Evolutionary conservation across 2,797 vertebrate genomes (phyloP).

Genomic region (Gobio occitaniae): DNA sequence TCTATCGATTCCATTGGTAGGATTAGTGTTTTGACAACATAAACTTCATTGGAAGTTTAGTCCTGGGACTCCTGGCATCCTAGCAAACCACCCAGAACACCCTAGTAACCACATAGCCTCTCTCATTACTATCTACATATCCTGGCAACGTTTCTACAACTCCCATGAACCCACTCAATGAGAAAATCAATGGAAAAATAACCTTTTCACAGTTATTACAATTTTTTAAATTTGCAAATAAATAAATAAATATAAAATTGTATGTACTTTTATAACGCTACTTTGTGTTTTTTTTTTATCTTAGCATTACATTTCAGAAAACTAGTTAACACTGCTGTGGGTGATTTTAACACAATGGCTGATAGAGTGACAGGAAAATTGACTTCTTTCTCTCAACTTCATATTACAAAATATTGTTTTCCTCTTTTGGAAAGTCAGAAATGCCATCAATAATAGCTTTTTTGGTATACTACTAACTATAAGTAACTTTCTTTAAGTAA

Average conservation of each 20-base stretch:
- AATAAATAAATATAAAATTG: not conserved
- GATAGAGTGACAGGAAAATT: too few species aligned
- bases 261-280: too few species aligned
- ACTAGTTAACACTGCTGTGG: too few species aligned
- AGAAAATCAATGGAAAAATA: not conserved
- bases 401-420: too few species aligned
- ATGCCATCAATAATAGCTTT: too few species aligned
- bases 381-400: too few species aligned
- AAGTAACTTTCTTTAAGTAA: too few species aligned
- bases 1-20: not conserved
- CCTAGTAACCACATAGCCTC: not conserved
- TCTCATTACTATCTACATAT: not conserved
- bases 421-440: too few species aligned
- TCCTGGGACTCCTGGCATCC: not conserved
- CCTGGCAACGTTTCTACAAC: not conserved
- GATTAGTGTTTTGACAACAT: constrained; percentile 15
- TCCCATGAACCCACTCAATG: not conserved
- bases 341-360: too few species aligned
- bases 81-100: not conserved
- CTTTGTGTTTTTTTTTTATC: too few species aligned
- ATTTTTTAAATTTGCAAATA: not conserved
- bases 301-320: too few species aligned
- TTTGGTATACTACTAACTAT: too few species aligned
- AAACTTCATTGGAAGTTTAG: not conserved
- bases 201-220: not conserved